Evolutionary conservation across 2,797 vertebrate species (phyloP).

Genomic region (Sebastes cheni): DNA sequence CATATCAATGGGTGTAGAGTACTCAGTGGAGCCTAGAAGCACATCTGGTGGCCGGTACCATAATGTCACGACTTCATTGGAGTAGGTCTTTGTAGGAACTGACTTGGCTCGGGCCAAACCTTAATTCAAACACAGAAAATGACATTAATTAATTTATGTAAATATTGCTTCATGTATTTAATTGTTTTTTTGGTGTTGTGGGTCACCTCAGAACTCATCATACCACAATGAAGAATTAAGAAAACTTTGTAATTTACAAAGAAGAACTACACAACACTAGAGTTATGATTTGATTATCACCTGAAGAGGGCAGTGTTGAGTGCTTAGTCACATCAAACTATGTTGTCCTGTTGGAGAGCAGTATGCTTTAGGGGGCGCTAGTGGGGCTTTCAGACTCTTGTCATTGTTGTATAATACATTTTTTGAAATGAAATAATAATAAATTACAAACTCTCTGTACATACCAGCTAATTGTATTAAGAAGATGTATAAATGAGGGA

Average conservation of each 20-base stretch:
- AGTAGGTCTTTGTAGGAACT: conserved; percentile 84
- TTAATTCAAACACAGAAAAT: conserved; percentile 48
- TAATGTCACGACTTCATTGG: conserved; percentile 84
- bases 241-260: background rate
- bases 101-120: conserved; percentile 86
- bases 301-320: conserved; percentile 45
- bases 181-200: background rate
- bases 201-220: background rate
- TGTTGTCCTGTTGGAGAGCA: background rate
- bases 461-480: background rate
- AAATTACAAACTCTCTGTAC: background rate
- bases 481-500: background rate
- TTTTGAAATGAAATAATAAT: background rate
- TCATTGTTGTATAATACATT: background rate
- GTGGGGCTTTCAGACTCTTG: background rate
- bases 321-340: background rate
- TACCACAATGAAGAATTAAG: background rate
- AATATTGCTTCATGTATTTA: background rate
- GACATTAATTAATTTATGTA: background rate
- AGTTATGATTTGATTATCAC: background rate
- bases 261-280: background rate
- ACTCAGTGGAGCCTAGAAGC: conserved; percentile 85
- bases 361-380: background rate
- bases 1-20: conserved; percentile 87
- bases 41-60: conserved; percentile 88